Percentiles rank a stretch among this genome's conserved stretches.
These are phyloP conservation scores for Nothoprocta perdicaria DNA, from an alignment of 2,113 vertebrate species.

Conservation along the genomic window DNA sequence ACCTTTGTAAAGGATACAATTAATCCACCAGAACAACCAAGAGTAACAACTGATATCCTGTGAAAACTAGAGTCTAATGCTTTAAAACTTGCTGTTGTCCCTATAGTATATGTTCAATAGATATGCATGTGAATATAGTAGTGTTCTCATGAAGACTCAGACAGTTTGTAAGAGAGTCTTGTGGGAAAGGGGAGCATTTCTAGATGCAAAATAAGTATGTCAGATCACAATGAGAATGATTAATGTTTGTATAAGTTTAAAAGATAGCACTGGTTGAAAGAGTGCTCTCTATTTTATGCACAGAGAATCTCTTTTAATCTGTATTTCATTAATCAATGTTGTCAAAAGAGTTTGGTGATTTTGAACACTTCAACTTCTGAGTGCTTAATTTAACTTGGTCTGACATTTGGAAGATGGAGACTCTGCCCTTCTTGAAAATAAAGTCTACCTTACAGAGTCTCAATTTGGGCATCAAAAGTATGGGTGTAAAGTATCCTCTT, in stretches of 20 bases:
- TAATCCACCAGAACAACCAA: slow-evolving; percentile 38
- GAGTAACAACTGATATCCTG: slow-evolving; percentile 4
- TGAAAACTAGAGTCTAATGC: not conserved
- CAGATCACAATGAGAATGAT: not conserved
- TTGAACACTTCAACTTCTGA: not conserved
- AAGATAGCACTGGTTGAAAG: not conserved
- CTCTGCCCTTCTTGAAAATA: not conserved
- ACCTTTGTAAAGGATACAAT: slow-evolving; percentile 54
- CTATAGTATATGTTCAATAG: not conserved
- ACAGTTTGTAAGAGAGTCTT: not conserved
- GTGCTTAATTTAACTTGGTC: not conserved
- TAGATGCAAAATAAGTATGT: not conserved
- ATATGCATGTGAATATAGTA: not conserved
- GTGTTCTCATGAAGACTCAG: not conserved
- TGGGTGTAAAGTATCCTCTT: not conserved
- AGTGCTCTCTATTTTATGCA: not conserved
- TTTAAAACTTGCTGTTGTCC: not conserved
- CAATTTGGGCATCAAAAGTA: not conserved
- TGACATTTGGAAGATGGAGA: not conserved
- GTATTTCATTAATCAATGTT: slow-evolving; percentile 8
- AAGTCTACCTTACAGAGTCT: not conserved
- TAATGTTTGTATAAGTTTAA: not conserved
- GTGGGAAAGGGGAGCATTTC: not conserved
- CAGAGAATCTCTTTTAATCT: not conserved
- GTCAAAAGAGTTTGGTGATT: slow-evolving; percentile 4